Conservation (phyloP, 1,140 invertebrate species). For the Epicauta chinensis region DNA sequence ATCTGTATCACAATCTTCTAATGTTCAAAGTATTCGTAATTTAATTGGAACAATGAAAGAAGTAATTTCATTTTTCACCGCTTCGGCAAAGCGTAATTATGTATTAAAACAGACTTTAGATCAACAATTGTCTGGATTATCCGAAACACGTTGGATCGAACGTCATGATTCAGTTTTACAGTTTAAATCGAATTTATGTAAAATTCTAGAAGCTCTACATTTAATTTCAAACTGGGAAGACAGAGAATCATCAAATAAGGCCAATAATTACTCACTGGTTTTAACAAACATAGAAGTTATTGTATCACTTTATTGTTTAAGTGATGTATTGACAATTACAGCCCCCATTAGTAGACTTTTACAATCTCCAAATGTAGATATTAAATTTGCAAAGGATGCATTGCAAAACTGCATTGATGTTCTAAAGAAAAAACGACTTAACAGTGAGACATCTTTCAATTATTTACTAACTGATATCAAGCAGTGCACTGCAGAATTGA, state of each 20-base stretch:
- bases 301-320: neutral
- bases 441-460: too few species aligned
- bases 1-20: neutral
- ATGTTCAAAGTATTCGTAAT: slow-evolving; percentile 13
- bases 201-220: slow-evolving; percentile 3
- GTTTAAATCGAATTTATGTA: slow-evolving; percentile 3
- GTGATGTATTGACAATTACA: neutral
- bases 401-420: too few species aligned
- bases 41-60: slow-evolving; percentile 12
- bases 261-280: neutral
- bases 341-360: neutral
- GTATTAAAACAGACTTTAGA: slow-evolving; percentile 14
- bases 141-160: slow-evolving; percentile 14
- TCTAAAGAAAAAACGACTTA: too few species aligned
- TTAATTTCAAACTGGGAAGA: slow-evolving; percentile 17
- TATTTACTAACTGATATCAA: too few species aligned
- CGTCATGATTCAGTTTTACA: too few species aligned
- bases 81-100: slow-evolving; percentile 12
- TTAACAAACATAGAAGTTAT: neutral
- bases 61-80: slow-evolving; percentile 11
- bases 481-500: neutral
- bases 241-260: slow-evolving; percentile 9
- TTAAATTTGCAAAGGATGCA: too few species aligned
- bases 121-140: slow-evolving; percentile 5
- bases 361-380: too few species aligned